Evolutionary conservation across 2,888 invertebrate genomes (phyloP), one percentile per base, ranked within the genome.

Genomic region (Eupithecia centaureata): DNA sequence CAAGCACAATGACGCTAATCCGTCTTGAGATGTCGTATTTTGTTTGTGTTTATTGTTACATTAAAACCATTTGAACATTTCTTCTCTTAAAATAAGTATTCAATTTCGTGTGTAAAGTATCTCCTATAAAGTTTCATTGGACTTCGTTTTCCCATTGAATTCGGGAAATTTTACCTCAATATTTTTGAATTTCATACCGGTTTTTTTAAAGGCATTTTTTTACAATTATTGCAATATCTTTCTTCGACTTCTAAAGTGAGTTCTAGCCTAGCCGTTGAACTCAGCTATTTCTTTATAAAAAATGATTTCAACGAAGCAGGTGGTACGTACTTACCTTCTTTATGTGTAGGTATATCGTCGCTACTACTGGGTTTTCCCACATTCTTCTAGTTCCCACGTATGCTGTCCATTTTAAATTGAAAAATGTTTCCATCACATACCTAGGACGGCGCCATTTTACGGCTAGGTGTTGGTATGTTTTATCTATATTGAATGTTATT

Each of bases 391-490:
- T 52, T 52, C 2, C 27, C 27, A 5, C 10, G 12, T 27, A 52
- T n/a, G 25, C 54, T 54, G 54, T 28, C 27, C 54, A n/a, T 54
- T 28, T 28, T 12, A 54, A 56, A 56, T 56, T 30, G 30, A 54
- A 54, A 27, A 56, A 56, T 28, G 54, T 28, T 28, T 56, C 28
- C 54, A 27, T 7, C 15, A 28, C 27, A 28, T 18, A 28, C n/a
- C 54, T n/a, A 30, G 18, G 10, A 18, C 18, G 54, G n/a, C 3
- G 30, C 30, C 28, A 56, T 30, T 56, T 56, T 56, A 27, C 25
- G n/a, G 27, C 22, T 18, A n/a, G 2, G n/a, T 15, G n/a, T n/a
- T 47, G 2, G n/a, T 15, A 5, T n/a, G 18, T 35, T 35, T 15
- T 3, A 15, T 35, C 35, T 35, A 15, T 30, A 30, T 35, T 35